Evolutionary conservation across 2,113 vertebrate genomes (phyloP).

Genomic region (Corvus moneduloides): DNA sequence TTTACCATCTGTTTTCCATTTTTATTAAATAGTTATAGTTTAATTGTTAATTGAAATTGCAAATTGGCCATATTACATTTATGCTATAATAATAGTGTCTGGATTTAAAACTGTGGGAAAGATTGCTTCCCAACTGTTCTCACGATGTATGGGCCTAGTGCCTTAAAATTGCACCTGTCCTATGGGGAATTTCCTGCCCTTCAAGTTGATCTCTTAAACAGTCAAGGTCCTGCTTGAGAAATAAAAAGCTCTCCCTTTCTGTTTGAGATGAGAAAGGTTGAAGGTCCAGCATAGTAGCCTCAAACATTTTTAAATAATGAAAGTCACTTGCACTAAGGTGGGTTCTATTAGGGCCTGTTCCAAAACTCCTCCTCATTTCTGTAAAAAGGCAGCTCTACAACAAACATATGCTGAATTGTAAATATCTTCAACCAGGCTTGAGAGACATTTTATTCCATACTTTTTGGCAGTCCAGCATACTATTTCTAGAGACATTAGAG

Average conservation of each 20-base stretch:
- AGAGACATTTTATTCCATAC: not conserved
- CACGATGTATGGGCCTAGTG: not conserved
- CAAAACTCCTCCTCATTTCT: not conserved
- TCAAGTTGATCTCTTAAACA: not conserved
- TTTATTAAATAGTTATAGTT: constrained; percentile 64
- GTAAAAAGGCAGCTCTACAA: not conserved
- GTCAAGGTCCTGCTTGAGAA: not conserved
- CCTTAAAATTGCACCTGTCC: constrained; percentile 28
- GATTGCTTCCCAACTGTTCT: constrained; percentile 47
- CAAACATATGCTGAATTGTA: not conserved
- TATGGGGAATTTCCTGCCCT: not conserved
- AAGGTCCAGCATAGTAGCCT: not conserved
- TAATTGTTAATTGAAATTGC: constrained; percentile 61
- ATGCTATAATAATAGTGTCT: constrained; percentile 28
- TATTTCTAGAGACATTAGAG: constrained; percentile 29
- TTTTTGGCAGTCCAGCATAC: constrained; percentile 25
- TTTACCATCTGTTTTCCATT: constrained; percentile 55
- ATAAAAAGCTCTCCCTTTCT: not conserved
- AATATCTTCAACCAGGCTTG: not conserved
- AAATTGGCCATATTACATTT: constrained; percentile 49
- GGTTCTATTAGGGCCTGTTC: not conserved
- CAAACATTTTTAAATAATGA: not conserved
- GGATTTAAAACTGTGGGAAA: constrained; percentile 29
- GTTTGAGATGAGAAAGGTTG: not conserved
- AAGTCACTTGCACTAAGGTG: not conserved